phyloP scores from a whole-genome alignment of 2,113 vertebrate species.

The Aleadryas rufinucha region DNA sequence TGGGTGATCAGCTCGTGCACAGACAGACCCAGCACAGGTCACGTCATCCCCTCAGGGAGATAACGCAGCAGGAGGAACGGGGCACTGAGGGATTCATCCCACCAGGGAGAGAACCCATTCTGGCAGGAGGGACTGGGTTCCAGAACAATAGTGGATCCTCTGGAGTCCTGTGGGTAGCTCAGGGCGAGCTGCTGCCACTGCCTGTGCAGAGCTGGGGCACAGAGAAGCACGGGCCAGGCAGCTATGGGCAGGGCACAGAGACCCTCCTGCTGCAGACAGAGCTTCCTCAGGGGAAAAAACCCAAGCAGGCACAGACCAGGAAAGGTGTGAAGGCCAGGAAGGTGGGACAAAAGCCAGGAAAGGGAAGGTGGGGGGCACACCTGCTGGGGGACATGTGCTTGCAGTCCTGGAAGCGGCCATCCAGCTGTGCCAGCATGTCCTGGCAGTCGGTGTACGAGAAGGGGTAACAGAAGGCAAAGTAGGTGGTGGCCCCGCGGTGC shows the following conservation, averaged over 20 bases:
- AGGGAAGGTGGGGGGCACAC: conserved; percentile 47
- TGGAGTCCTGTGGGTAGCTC: neutral
- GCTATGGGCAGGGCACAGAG: accelerated
- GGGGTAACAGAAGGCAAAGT: conserved; percentile 96
- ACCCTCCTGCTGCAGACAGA: neutral
- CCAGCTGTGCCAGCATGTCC: conserved; percentile 88
- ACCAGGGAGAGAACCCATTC: neutral
- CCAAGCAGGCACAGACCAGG: neutral
- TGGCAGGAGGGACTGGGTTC: neutral
- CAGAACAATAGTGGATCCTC: neutral
- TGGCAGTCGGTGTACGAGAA: conserved; percentile 94
- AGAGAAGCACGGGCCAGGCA: no score
- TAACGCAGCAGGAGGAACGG: neutral
- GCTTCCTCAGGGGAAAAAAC: neutral
- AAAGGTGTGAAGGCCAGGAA: neutral
- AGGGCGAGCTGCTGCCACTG: neutral
- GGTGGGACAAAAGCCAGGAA: neutral
- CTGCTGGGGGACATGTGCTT: conserved; percentile 78
- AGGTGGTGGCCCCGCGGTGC: conserved; percentile 85
- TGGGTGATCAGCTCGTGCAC: neutral
- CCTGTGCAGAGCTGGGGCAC: neutral
- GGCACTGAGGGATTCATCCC: neutral
- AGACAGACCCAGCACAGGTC: neutral
- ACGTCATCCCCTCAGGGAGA: accelerated
- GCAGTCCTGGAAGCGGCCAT: conserved; percentile 79